Base-by-base conservation (phyloP, 2,888 invertebrate species). In the Cylindroiulus punctatus region DNA sequence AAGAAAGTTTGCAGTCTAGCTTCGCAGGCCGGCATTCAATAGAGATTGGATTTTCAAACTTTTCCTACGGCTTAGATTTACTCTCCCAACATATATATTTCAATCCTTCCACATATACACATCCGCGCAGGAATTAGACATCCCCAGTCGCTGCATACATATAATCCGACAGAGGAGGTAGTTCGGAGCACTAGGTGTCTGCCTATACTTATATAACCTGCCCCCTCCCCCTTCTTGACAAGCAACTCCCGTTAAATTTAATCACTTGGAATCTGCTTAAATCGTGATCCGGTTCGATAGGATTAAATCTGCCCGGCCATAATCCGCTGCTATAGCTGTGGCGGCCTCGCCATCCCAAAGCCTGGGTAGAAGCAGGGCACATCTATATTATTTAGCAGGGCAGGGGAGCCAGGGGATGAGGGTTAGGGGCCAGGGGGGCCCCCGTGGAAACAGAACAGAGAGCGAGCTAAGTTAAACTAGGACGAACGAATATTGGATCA, bases 241-340 rank as follows among this genome's bases (percentile, higher is more conserved):
- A 81, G 87, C 87, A 81, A 81, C 85, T 85, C 87, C 86, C 87
- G 87, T 87, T 87, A 86, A 87, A 87, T 87, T 87, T 87, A 87
- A 87, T 87, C 87, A 84, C 86, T 86, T 86, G 86, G 87, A 87
- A 87, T 87, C 87, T 87, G 87, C 87, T 87, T 87, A 87, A 87
- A 87, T 87, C 87, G 81, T 87, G 87, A 87, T 87, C 87, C 87
- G 86, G 86, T 86, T 65, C 87, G 87, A 87, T 87, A 86, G 87
- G 87, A 87, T 87, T 87, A 87, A 87, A 87, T 85, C 52, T 82
- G 81, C 87, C 86, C 86, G 87, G 85, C 87, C 87, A 85, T 87
- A 87, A 87, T 87, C 87, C 86, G 84, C 84, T 81, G 36, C 81
- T 81, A 81, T 36, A 32, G 81, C 81, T 30, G 81, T 32, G 81